phyloP scores from a whole-genome alignment of 2,888 invertebrate species.

The Drosophila pegasa region DNA sequence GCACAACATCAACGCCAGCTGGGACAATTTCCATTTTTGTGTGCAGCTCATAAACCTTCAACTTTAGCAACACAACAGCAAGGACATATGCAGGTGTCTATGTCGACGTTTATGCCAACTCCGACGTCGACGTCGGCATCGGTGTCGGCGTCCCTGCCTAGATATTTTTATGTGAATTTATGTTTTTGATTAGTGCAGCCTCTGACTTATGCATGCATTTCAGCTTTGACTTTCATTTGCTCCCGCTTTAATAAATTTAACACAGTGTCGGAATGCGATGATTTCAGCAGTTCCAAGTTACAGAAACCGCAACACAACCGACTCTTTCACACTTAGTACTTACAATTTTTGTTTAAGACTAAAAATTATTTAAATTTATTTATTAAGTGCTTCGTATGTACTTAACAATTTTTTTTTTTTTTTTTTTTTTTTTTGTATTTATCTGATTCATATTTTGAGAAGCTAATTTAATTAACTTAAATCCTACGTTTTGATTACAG shows the following conservation, averaged over 20 bases:
- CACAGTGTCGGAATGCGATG: constrained; percentile 18
- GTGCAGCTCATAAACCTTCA: constrained; percentile 79
- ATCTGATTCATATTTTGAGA: no score
- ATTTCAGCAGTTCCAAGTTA: constrained; percentile 21
- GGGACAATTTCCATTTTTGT: constrained; percentile 79
- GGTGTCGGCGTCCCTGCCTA: constrained; percentile 25
- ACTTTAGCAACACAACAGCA: constrained; percentile 63
- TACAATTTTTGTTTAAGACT: not conserved
- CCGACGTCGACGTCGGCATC: constrained; percentile 22
- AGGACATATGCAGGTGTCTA: constrained; percentile 74
- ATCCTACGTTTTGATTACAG: no score
- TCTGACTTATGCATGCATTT: constrained; percentile 74
- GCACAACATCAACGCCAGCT: constrained; percentile 39
- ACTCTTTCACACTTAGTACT: not conserved
- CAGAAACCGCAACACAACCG: not conserved
- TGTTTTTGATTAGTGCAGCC: constrained; percentile 77
- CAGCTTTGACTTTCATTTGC: constrained; percentile 54
- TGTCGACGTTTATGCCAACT: constrained; percentile 17
- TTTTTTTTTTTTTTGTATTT: no score
- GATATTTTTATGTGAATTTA: constrained; percentile 78
- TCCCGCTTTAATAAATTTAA: constrained; percentile 64
- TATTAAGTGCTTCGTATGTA: no score
- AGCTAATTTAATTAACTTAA: no score
- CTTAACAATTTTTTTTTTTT: no score
- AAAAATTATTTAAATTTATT: not conserved